Conservation (phyloP, 2,888 invertebrate species). For the Schizaphis graminum region DNA sequence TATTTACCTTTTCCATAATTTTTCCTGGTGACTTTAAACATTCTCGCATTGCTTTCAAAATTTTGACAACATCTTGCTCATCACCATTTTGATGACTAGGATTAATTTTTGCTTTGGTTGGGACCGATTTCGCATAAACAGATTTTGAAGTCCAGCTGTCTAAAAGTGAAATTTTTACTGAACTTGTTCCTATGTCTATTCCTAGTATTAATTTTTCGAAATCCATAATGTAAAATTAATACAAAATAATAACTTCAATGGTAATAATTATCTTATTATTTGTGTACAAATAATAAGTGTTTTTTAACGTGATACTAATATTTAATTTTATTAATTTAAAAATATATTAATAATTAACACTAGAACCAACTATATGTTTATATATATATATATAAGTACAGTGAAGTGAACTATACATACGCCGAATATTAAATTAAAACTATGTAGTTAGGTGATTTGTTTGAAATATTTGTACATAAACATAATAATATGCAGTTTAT, state of each 20-base stretch:
- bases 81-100: constrained; percentile 51
- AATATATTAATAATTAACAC: no score
- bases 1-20: constrained; percentile 76
- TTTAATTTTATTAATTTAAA: background rate
- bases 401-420: background rate
- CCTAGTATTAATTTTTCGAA: constrained; percentile 76
- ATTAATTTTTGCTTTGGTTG: constrained; percentile 77
- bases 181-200: constrained; percentile 90
- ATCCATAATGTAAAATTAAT: constrained; percentile 70
- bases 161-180: constrained; percentile 82
- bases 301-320: background rate
- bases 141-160: constrained; percentile 73
- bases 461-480: background rate
- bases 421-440: background rate
- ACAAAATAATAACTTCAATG: background rate
- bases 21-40: constrained; percentile 83
- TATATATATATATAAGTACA: background rate
- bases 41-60: constrained; percentile 82
- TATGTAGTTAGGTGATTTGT: background rate
- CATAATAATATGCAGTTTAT: background rate
- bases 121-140: constrained; percentile 76
- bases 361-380: background rate
- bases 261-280: background rate
- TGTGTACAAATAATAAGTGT: background rate
- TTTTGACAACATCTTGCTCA: constrained; percentile 86